Base-by-base conservation (phyloP, 2,888 invertebrate species). In the Oxytorus armatus region DNA sequence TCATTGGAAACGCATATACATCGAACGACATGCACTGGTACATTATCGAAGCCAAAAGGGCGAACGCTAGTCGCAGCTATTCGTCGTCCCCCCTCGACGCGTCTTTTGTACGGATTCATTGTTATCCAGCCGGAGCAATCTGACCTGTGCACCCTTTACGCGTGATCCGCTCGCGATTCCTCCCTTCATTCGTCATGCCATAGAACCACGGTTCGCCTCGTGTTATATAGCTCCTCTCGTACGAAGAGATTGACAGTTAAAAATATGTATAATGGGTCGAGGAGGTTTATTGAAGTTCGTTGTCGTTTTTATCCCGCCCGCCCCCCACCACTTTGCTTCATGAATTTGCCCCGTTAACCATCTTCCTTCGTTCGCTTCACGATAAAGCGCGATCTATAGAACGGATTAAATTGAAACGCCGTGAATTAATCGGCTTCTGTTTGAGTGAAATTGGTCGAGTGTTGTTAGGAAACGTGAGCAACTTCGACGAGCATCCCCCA, bases 391-490 rank as follows among this genome's bases (percentile, higher is more conserved):
- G 42, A 53, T 18, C 36, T 36, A 70, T 69, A 59, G 74, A 82
- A 79, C 85, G 87, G 88, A 89, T 89, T 89, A 90, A 92, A 91
- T 91, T 90, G 92, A 87, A n/a, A 91, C 88, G 90, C 90, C 88
- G 61, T 86, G 88, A 90, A 92, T 92, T 92, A 92, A 92, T 92
- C 92, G 91, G 91, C 91, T 91, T 91, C 91, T 92, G 89, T 84
- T 86, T 83, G 85, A 86, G 83, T 84, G 81, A 85, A 86, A 85
- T 85, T 84, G 85, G 89, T 89, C 90, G 91, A 89, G 90, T 88
- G 89, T 89, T 90, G 90, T 89, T 90, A 86, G 88, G 89, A 89
- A 87, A 89, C 88, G 87, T 86, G 90, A 89, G 89, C 88, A 86
- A 87, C 87, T 85, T 85, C 88, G 85, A 82, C 66, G 33, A n/a